phyloP scores from a whole-genome alignment of 2,888 invertebrate species.

The Oconnorella tubifera region DNA sequence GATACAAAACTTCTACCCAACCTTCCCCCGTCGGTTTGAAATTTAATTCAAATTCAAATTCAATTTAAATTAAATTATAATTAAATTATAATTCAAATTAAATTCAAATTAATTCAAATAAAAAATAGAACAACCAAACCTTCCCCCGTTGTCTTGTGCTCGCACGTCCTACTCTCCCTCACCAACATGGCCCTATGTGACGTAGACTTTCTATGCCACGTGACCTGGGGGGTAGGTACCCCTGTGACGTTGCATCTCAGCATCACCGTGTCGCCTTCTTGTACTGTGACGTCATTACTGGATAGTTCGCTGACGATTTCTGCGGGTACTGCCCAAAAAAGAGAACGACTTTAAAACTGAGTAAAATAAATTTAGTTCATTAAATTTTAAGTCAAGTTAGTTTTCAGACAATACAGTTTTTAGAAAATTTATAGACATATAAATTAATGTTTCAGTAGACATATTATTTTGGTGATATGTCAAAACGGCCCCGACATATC shows the following conservation, averaged over 20 bases:
- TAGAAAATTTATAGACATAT: not conserved
- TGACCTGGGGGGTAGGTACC: slow-evolving; percentile 78
- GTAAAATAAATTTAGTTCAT: not conserved
- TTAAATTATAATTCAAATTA: slow-evolving; percentile 9
- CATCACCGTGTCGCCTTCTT: slow-evolving; percentile 90
- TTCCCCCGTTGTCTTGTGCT: not conserved
- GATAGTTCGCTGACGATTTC: slow-evolving; percentile 87
- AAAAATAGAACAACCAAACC: not conserved
- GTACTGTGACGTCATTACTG: slow-evolving; percentile 71
- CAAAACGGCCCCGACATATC: no score
- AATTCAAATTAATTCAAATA: no score
- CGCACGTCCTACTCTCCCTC: slow-evolving; percentile 4
- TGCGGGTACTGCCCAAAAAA: slow-evolving; percentile 78
- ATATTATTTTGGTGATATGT: no score
- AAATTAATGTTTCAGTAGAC: no score
- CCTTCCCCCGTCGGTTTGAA: no score
- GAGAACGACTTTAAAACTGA: no score
- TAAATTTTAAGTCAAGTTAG: not conserved
- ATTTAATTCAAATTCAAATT: no score
- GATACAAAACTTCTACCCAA: no score
- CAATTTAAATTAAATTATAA: not conserved
- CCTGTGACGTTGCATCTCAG: slow-evolving; percentile 75
- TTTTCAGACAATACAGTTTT: not conserved
- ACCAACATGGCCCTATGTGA: slow-evolving; percentile 5
- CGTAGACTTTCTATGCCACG: slow-evolving; percentile 66